Percentiles rank a stretch among this genome's conserved stretches.
Conservation (phyloP, 2,797 vertebrate genomes). For the Spinus olivaceus region DNA sequence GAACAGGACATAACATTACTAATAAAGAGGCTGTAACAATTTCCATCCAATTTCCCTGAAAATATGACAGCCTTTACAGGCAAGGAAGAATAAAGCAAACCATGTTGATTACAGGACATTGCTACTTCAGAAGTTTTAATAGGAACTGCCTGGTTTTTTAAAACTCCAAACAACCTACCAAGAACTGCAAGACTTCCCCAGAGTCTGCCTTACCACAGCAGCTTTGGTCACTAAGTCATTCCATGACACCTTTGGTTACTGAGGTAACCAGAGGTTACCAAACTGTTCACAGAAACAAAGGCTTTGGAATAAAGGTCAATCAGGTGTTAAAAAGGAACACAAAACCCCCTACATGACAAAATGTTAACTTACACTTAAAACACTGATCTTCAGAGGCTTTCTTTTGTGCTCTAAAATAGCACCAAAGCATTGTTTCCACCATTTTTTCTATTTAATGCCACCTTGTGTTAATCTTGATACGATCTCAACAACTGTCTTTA, state of each 20-base stretch:
- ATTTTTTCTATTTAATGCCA: background rate
- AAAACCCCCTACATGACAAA: background rate
- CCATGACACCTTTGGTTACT: background rate
- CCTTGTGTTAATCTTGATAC: background rate
- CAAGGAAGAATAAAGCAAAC: background rate
- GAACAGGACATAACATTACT: background rate
- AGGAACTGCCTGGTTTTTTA: background rate
- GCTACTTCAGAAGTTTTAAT: background rate
- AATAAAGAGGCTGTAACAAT: background rate
- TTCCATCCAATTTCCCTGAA: background rate
- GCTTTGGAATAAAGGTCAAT: background rate
- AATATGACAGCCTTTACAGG: background rate
- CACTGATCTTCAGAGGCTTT: background rate
- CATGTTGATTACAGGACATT: background rate
- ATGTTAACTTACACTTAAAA: background rate
- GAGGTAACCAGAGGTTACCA: background rate
- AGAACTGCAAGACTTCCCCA: background rate
- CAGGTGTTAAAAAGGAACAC: background rate
- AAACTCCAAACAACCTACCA: background rate
- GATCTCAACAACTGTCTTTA: background rate
- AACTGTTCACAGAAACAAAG: slow-evolving; percentile 23
- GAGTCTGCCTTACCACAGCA: background rate
- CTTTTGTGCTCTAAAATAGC: background rate
- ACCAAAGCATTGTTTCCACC: background rate
- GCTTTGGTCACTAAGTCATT: background rate